Evolutionary conservation across 2,888 invertebrate species (phyloP), one percentile per base, ranked within the genome.

Genomic region (Thumatha senex): DNA sequence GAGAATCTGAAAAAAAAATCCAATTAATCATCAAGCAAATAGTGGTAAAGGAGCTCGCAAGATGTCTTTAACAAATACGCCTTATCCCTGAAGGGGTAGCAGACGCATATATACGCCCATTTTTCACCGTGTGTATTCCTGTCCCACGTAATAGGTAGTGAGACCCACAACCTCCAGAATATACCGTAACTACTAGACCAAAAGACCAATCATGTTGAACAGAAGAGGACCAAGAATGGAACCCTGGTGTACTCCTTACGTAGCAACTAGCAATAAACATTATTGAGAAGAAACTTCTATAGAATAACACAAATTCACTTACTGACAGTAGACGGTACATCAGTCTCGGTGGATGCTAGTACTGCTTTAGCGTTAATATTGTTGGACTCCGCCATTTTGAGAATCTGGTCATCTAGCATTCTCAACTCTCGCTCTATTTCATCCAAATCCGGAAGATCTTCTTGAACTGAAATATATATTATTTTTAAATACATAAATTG

Each of bases 341-440:
- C 51, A 2, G 74, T 67, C 48, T 85, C 87, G 0, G 86, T 86
- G 7, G 89, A 86, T 0, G 85, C 86, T 0, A 90, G 69, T 0
- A 89, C 80, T 0, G 84, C 81, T 3, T 76, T 66, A 0, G 86
- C 75, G 14, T 90, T 72, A 0, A 90, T 89, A 51, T 90, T 90
- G 60, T 89, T 89, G 0, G 74, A 73, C 31, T 86, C 72, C 2
- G 90, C 90, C 85, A 90, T 88, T 51, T 78, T 72, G 0, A 86
- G 70, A 43, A 92, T 91, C 61, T 92, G 86, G 29, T 89, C 89
- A 33, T 92, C 92, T n/a, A 92, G 54, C 86, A 87, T 86, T 52
- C 75, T 75, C 2, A 92, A 58, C 43, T 92, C 91, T 0, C 86
- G 80, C 43, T 92, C 91, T 2, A 92, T 92, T 60, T 81, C 88